Conservation (phyloP, 2,888 invertebrate species). For the Heterodera filipjevi region DNA sequence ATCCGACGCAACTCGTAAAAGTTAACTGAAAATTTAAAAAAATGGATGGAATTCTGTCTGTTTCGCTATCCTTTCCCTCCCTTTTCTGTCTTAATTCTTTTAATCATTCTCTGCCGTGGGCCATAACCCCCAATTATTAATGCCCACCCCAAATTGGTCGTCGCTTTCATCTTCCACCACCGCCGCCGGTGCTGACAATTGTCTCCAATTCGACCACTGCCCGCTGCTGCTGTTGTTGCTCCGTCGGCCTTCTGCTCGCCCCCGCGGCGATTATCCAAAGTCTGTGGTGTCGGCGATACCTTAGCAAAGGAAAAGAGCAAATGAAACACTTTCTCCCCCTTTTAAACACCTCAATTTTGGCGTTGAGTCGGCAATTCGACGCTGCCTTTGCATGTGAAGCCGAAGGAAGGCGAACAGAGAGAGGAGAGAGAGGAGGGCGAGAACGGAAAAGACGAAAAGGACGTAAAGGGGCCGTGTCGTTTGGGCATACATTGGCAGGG, state of each 20-base stretch:
- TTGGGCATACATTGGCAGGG: constrained; percentile 10
- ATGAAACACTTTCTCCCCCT: neutral
- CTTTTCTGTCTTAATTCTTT: too few species aligned
- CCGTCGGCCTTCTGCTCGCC: neutral
- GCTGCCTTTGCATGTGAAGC: neutral
- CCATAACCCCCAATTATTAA: neutral
- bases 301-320: too few species aligned
- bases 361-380: constrained; percentile 14
- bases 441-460: neutral
- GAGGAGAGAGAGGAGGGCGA: neutral
- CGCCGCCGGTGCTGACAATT: neutral
- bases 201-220: constrained; percentile 5
- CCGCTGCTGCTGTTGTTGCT: neutral
- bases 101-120: too few species aligned
- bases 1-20: neutral
- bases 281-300: constrained; percentile 1
- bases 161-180: neutral
- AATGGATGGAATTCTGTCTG: too few species aligned
- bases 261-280: neutral
- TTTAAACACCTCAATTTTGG: neutral
- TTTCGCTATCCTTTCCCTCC: too few species aligned
- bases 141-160: neutral
- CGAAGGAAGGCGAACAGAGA: constrained; percentile 18
- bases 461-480: constrained; percentile 8
- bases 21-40: too few species aligned